Base-by-base conservation (phyloP, 2,113 vertebrate genomes). In the Melanotaenia duboulayi region DNA sequence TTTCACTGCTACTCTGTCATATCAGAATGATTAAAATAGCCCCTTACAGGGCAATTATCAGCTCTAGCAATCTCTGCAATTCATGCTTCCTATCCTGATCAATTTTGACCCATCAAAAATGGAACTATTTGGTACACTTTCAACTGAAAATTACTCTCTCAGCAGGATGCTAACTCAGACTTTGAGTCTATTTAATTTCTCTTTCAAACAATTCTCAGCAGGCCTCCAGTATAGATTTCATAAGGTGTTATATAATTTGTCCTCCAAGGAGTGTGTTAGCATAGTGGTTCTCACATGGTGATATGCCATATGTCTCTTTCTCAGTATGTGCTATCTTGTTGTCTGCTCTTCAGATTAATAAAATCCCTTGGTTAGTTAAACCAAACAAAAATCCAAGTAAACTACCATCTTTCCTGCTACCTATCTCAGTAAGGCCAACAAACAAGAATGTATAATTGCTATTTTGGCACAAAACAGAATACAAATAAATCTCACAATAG, bases 121-220 rank as follows among this genome's bases (percentile, higher is more conserved):
- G 71, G 79, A 89, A 50, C 63, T 67, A 65, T 87, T 87, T 76
- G 62, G 57, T 69, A 46, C 81, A 81, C 81, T 73, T 90, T 80
- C 74, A 79, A 81, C 78, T 74, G 79, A 42, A 89, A 87, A 90
- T 81, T n/a, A 76, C 73, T 67, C 71, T 86, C 86, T 39, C 85
- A 37, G 67, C 65, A 14, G 84, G 87, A 72, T 66, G 64, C 0
- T 68, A 79, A 88, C 87, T 42, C 76, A 4, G 44, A 69, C 69
- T 51, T 76, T 62, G 57, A 67, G 69, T 71, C 49, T 74, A 76
- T 71, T 78, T 81, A 52, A 75, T 79, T 79, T 82, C 57, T 59
- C 77, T 82, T 83, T 85, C 62, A 74, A 72, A 77, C 74, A 57
- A n/a, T 81, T 73, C 85, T 83, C 83, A 76, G 83, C 85, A 81